phyloP scores from a whole-genome alignment of 1,140 invertebrate genomes.

The Pseudomyrmex flavicornis region DNA sequence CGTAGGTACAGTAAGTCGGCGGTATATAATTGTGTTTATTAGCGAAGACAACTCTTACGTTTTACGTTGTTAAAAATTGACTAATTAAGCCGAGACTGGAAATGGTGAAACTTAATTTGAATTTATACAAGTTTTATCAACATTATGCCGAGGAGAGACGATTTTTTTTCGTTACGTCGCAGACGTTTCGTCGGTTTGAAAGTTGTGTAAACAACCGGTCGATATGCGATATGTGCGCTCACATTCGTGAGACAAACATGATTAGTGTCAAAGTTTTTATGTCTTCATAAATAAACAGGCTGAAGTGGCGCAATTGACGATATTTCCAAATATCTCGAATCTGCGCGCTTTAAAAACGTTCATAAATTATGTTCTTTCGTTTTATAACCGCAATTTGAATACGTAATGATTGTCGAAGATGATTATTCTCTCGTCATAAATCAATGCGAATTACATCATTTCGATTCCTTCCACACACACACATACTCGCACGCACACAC shows the following conservation, averaged over 20 bases:
- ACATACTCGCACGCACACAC: too few relatives aligned
- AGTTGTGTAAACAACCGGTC: constrained; percentile 39
- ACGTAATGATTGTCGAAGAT: constrained; percentile 5
- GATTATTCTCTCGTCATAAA: constrained; percentile 34
- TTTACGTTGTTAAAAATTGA: neutral
- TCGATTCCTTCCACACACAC: neutral
- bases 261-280: constrained; percentile 49
- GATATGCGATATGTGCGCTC: constrained; percentile 1
- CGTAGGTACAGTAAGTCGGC: neutral
- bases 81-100: neutral
- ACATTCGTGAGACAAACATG: constrained; percentile 18
- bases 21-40: neutral
- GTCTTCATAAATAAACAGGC: constrained; percentile 29
- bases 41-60: neutral
- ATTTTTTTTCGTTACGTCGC: neutral
- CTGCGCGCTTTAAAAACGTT: neutral
- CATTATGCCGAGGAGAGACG: neutral
- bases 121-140: neutral
- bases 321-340: constrained; percentile 13
- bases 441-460: neutral
- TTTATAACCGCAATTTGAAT: neutral
- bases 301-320: constrained; percentile 19
- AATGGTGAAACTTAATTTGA: neutral
- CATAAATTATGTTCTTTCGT: constrained; percentile 20
- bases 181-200: constrained; percentile 10